Base-by-base conservation (phyloP, 1,140 invertebrate species). In the Lucilia sericata region DNA sequence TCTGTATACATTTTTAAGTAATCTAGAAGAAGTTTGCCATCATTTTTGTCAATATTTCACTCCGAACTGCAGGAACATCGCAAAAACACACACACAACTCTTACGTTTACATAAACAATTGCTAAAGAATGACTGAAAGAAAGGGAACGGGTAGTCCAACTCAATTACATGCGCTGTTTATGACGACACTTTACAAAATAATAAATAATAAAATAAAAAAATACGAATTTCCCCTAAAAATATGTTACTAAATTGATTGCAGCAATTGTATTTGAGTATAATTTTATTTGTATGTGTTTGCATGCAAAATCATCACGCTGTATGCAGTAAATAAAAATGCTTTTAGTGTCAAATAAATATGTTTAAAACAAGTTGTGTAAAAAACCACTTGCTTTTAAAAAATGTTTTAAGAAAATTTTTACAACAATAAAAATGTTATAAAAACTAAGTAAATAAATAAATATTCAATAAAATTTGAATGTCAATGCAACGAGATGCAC, bases 381-480 rank as follows among this genome's bases (percentile, higher is more conserved):
- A 30, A 60, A 60, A 60, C 55, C 55, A 60, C 14, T 60, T 60
- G 55, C 55, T 17, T 60, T 60, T 17, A 17, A 7, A n/a, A 17
- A 60, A 60, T 60, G n/a, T 60, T 60, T n/a, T 7, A 60, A 60
- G 55, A 60, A 60, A 60, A n/a, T 60, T 7, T 60, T 14, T n/a
- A n/a, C 14, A 60, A 60, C 14, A 60, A 60, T 17, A 60, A 17
- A 55, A 60, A 60, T 14, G 55, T 17, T 60, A 5, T 17, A 17
- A 60, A 60, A n/a, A 60, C 5, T 60, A 60, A 60, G 55, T n/a
- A 60, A 60, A 17, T n/a, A n/a, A 60, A 60, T 60, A 60, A 60
- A 60, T 60, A 60, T 60, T 60, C 55, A 60, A 60, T 60, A 60
- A 60, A 60, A 60, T n/a, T 60, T 60, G 14, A n/a, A 60, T 60